These are phyloP conservation scores for Lophura nycthemera DNA, from an alignment of 2,113 vertebrate genomes.

Conservation along the genomic window DNA sequence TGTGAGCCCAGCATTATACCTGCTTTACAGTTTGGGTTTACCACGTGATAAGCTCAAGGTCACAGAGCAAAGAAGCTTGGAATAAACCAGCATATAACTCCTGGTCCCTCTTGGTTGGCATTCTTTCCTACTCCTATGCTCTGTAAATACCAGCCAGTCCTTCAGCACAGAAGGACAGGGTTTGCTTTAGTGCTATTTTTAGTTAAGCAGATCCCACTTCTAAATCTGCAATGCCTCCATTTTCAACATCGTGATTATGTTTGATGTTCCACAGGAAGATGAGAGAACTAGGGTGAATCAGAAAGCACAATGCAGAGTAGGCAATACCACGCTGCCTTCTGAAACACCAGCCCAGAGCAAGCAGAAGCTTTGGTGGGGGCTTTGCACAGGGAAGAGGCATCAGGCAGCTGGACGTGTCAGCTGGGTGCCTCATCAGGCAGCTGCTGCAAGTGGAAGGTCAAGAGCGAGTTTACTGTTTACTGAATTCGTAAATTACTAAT, in stretches of 20 bases:
- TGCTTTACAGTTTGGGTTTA: neutral
- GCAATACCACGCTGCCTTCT: slow-evolving; percentile 30
- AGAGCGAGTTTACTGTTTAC: slow-evolving; percentile 57
- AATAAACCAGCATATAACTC: slow-evolving; percentile 59
- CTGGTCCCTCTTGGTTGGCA: slow-evolving; percentile 40
- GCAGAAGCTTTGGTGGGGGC: neutral
- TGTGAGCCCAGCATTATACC: neutral
- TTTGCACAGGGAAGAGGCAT: neutral
- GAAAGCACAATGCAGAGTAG: slow-evolving; percentile 66
- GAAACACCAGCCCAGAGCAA: slow-evolving; percentile 19
- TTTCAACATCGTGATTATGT: slow-evolving; percentile 71
- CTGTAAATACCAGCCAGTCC: slow-evolving; percentile 68
- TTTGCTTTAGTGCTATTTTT: slow-evolving; percentile 72
- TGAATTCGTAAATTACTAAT: slow-evolving; percentile 65
- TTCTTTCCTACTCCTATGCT: slow-evolving; percentile 67
- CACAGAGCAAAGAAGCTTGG: slow-evolving; percentile 41
- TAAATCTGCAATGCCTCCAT: slow-evolving; percentile 72
- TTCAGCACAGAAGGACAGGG: slow-evolving; percentile 69
- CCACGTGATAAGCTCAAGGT: slow-evolving; percentile 18
- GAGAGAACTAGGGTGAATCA: slow-evolving; percentile 60
- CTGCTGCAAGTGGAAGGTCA: slow-evolving; percentile 62
- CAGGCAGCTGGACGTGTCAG: slow-evolving; percentile 66
- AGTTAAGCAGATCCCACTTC: slow-evolving; percentile 70
- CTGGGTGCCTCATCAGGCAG: slow-evolving; percentile 65
- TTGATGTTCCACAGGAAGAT: slow-evolving; percentile 70